Evolutionary conservation across 2,797 vertebrate genomes (phyloP).

Genomic region (Tamandua tetradactyla): DNA sequence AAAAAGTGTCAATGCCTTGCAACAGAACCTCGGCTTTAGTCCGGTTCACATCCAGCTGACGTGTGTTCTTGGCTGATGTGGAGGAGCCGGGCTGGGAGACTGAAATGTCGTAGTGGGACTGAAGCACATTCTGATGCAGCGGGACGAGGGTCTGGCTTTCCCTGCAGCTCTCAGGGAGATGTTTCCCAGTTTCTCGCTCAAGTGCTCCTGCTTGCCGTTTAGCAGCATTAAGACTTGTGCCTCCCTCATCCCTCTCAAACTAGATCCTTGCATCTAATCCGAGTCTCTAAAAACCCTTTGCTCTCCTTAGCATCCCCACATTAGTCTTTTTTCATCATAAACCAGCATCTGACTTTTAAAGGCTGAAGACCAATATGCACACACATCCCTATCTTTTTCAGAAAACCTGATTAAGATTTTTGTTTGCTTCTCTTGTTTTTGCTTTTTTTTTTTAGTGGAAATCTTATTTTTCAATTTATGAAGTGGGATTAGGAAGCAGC

Average conservation of each 20-base stretch:
- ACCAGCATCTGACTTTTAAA: background rate
- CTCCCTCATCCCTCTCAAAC: too few relatives aligned
- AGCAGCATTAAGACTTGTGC: background rate
- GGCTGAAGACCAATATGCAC: background rate
- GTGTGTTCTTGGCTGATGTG: background rate
- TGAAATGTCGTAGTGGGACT: background rate
- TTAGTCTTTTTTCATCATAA: background rate
- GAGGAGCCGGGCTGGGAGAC: background rate
- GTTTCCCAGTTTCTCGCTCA: background rate
- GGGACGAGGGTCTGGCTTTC: background rate
- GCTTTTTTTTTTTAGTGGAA: background rate
- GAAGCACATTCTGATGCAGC: background rate
- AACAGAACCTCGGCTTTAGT: background rate
- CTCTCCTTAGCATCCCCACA: background rate
- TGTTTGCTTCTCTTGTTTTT: background rate
- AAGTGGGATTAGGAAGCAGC: background rate
- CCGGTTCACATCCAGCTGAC: background rate
- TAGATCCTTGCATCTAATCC: background rate
- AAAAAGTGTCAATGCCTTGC: background rate
- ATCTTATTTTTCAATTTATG: background rate
- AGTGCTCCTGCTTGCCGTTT: too few relatives aligned
- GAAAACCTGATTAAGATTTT: background rate
- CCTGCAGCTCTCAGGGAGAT: background rate
- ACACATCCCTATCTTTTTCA: background rate
- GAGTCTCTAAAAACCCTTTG: background rate